Base-by-base conservation (phyloP, 2,888 invertebrate species). In the Podotricha telesiphe region DNA sequence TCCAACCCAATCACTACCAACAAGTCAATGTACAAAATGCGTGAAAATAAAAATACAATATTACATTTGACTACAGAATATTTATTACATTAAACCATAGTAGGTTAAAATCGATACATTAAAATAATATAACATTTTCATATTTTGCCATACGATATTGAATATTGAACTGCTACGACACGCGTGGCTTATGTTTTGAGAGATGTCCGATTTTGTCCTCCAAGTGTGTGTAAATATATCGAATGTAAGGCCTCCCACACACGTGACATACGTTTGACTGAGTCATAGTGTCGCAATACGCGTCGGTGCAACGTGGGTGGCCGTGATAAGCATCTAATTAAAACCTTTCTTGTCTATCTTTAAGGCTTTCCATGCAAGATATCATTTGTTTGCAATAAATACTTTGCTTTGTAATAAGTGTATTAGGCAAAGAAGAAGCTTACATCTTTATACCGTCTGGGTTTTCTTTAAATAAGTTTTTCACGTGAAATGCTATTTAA, bases 241-340 rank as follows among this genome's bases (percentile, higher is more conserved):
- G 61, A 37, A 65, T 51, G 63, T 77, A 76, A 77, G 69, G 75
- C 72, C 74, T 64, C 77, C 77, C 77, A 77, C 79, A 76, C 73
- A 69, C 71, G 69, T 48, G 69, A 73, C 74, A 73, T 75, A 75
- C 76, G 75, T 74, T 77, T 72, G 76, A 79, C 84, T 87, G 86
- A 88, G 77, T 88, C 87, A 88, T 73, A 64, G 76, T 86, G 89
- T 89, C 87, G 87, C 87, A 87, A 74, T 72, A 64, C 72, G 79
- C 75, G 78, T 76, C 76, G 78, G 75, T 71, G 77, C 80, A 58
- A 75, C 75, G 88, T 88, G 90, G 90, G 90, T 86, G 90, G 89
- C 78, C 84, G 78, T 79, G 89, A 89, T 91, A 88, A 84, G 80
- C 83, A 89, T 90, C 90, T 89, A 89, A 91, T 91, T 90, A 88